A percentile compares a stretch with the other conserved stretches of the same genome.
Evolutionary conservation across 2,888 invertebrate genomes (phyloP).

Genomic region (Chloromyia formosa): DNA sequence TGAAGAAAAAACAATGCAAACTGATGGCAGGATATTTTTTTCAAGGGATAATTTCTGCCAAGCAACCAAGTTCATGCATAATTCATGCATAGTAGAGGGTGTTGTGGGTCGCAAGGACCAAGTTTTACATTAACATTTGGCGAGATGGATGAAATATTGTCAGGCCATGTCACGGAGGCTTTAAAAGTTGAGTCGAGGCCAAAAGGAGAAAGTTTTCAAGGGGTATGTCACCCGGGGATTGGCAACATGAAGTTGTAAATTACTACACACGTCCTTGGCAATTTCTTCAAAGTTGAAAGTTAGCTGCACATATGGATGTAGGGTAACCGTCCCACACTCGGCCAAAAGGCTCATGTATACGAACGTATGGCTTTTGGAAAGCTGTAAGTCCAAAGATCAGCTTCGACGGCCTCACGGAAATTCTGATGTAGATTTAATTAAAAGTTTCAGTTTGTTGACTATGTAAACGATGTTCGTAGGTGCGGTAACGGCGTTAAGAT

Average conservation of each 20-base stretch:
- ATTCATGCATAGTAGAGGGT: conserved; percentile 2
- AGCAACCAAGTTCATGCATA: conserved; percentile 26
- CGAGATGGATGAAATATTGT: conserved; percentile 40
- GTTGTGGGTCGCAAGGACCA: conserved; percentile 16
- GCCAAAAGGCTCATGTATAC: background rate
- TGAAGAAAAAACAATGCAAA: conserved; percentile 20
- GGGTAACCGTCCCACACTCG: background rate
- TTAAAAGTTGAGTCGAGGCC: background rate
- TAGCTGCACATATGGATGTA: background rate
- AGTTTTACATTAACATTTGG: conserved; percentile 33
- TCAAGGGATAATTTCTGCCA: conserved; percentile 6
- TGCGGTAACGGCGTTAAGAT: no score
- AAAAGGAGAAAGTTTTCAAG: background rate
- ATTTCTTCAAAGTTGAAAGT: no score
- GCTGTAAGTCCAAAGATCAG: conserved; percentile 3
- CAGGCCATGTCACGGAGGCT: conserved; percentile 23
- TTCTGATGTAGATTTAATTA: conserved; percentile 38
- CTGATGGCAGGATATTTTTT: conserved; percentile 22
- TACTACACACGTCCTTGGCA: background rate
- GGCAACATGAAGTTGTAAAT: conserved; percentile 29
- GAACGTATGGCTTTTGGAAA: background rate
- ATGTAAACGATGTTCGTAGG: no score
- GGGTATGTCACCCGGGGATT: background rate
- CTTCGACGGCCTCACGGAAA: conserved; percentile 4
- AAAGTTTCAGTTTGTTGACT: conserved; percentile 4